Conservation (phyloP, 2,113 vertebrate species). For the Fulmarus glacialis region DNA sequence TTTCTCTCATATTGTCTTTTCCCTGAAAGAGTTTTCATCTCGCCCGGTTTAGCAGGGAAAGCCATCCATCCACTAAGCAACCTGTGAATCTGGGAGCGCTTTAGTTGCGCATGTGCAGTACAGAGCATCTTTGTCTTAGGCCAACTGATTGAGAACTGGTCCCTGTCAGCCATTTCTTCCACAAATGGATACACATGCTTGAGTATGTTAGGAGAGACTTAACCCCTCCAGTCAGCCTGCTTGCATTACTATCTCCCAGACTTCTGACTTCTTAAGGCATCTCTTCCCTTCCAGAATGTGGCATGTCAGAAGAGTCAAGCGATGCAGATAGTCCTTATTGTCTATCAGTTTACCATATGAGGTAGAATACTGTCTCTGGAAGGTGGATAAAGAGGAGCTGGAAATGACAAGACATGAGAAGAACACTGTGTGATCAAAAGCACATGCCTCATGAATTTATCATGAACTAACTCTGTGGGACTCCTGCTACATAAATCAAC, state of each 20-base stretch:
- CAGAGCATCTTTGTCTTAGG: neutral
- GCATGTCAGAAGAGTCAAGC: neutral
- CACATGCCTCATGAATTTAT: constrained; percentile 42
- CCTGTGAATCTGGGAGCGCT: neutral
- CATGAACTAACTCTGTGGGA: constrained; percentile 32
- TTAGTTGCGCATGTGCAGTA: neutral
- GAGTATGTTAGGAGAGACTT: neutral
- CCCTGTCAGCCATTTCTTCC: neutral
- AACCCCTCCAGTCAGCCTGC: neutral
- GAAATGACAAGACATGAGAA: neutral
- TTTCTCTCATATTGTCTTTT: neutral
- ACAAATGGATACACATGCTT: neutral
- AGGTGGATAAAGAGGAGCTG: neutral
- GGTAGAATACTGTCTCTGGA: neutral
- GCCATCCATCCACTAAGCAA: neutral
- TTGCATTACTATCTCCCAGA: neutral
- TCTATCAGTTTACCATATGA: neutral
- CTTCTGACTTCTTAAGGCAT: neutral
- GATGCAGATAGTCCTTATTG: neutral
- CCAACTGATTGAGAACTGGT: neutral
- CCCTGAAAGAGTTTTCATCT: neutral
- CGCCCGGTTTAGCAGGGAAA: neutral
- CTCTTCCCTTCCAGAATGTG: neutral
- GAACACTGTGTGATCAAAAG: neutral
- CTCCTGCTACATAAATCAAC: constrained; percentile 33